phyloP scores from a whole-genome alignment of 2,888 invertebrate genomes.

The Melieria picta region DNA sequence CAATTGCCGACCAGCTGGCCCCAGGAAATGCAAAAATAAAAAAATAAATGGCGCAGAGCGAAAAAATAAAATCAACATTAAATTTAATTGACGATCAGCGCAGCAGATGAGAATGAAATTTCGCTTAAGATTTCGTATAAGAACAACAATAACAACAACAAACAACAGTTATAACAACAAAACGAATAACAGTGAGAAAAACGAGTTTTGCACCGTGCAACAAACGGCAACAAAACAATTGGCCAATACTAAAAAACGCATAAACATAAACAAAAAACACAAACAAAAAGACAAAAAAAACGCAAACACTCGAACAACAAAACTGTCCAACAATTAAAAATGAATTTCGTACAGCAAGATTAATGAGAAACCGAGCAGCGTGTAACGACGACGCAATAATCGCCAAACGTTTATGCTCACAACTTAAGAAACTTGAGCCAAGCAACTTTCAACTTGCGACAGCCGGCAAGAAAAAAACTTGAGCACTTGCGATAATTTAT shows the following conservation, averaged over 20 bases:
- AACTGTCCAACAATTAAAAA: constrained; percentile 12
- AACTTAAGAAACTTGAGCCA: no score
- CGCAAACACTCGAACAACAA: background rate
- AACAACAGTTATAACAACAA: background rate
- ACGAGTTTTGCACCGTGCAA: background rate
- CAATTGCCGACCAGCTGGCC: no score
- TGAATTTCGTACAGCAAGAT: constrained; percentile 15
- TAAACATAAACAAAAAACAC: background rate
- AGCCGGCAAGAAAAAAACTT: background rate
- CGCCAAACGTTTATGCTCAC: no score
- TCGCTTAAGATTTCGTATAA: background rate
- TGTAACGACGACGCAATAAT: background rate
- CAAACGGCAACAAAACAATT: background rate
- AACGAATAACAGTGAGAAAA: background rate
- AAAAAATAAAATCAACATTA: background rate
- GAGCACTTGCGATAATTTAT: background rate
- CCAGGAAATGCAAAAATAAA: background rate
- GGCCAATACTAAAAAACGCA: background rate
- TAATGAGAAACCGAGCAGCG: constrained; percentile 10
- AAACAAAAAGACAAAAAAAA: background rate
- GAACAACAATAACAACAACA: background rate
- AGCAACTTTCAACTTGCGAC: no score
- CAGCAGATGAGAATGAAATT: background rate
- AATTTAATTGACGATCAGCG: background rate
- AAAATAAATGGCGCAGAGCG: background rate